phyloP scores from a whole-genome alignment of 2,797 vertebrate species.

The Lithobates sylvaticus region DNA sequence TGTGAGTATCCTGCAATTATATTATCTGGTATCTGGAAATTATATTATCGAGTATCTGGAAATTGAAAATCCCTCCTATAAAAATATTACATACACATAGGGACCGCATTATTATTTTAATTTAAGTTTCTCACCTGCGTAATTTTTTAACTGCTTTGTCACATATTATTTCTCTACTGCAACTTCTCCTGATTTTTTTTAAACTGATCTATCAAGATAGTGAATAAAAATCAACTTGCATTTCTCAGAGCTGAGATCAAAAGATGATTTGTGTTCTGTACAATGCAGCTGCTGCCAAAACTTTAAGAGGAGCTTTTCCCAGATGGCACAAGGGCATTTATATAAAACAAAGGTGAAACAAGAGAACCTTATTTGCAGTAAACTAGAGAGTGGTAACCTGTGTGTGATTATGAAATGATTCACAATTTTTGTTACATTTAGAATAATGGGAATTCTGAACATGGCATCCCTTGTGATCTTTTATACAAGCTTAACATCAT shows the following conservation, averaged over 20 bases:
- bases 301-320: constrained; percentile 42
- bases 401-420: constrained; percentile 51
- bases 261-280: constrained; percentile 33
- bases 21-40: too few species aligned
- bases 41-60: too few species aligned
- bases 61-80: too few species aligned
- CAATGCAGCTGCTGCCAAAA: constrained; percentile 25
- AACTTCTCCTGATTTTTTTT: constrained; percentile 53
- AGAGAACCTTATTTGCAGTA: constrained; percentile 49
- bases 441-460: constrained; percentile 41
- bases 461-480: constrained; percentile 47
- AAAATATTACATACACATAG: too few species aligned
- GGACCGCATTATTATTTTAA: too few species aligned
- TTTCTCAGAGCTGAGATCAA: constrained; percentile 59
- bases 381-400: constrained; percentile 43
- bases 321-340: constrained; percentile 54
- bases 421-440: constrained; percentile 48
- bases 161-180: background rate
- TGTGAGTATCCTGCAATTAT: too few species aligned
- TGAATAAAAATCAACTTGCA: constrained; percentile 41
- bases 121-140: background rate
- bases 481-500: constrained; percentile 12
- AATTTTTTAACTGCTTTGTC: background rate
- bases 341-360: constrained; percentile 56
- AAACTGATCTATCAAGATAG: constrained; percentile 53